A percentile compares a stretch with the other conserved stretches of the same genome.
These are phyloP conservation scores for Tetramorium simillimum DNA, from an alignment of 1,140 invertebrate genomes.

Conservation along the genomic window DNA sequence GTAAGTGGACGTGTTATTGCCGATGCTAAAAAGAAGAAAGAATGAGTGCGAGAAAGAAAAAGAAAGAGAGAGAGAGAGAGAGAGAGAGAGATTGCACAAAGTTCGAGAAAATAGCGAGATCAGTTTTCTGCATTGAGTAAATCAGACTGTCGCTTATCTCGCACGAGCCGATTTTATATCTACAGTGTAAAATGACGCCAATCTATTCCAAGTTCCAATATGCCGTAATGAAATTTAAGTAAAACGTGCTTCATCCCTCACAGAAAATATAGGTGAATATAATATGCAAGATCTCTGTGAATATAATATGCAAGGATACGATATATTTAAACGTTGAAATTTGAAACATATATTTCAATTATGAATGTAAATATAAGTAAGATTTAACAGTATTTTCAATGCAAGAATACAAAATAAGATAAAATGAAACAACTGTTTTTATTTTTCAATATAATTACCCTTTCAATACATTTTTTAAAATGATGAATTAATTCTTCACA, in stretches of 20 bases:
- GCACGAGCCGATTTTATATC: neutral
- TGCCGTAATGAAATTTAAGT: slow-evolving; percentile 7
- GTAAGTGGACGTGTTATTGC: slow-evolving; percentile 52
- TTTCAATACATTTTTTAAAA: neutral
- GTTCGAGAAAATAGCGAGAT: slow-evolving; percentile 44
- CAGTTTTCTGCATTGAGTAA: slow-evolving; percentile 35
- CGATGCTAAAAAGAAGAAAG: neutral
- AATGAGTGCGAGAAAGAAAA: neutral
- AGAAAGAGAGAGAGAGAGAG: neutral
- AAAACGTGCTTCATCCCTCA: neutral
- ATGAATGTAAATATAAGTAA: neutral
- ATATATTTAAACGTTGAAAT: neutral
- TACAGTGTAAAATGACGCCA: slow-evolving; percentile 31
- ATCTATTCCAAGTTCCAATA: neutral
- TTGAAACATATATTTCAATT: neutral
- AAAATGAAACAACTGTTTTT: neutral
- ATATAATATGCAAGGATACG: neutral
- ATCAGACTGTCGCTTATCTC: slow-evolving; percentile 30
- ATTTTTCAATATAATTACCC: neutral
- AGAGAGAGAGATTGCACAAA: slow-evolving; percentile 24
- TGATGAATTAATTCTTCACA: neutral
- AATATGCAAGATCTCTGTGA: neutral
- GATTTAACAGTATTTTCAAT: neutral
- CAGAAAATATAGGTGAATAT: neutral
- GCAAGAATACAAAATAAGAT: neutral